Evolutionary conservation across 1,140 invertebrate genomes (phyloP), one percentile per base, ranked within the genome.

Genomic region (Paraescarpia echinospica): DNA sequence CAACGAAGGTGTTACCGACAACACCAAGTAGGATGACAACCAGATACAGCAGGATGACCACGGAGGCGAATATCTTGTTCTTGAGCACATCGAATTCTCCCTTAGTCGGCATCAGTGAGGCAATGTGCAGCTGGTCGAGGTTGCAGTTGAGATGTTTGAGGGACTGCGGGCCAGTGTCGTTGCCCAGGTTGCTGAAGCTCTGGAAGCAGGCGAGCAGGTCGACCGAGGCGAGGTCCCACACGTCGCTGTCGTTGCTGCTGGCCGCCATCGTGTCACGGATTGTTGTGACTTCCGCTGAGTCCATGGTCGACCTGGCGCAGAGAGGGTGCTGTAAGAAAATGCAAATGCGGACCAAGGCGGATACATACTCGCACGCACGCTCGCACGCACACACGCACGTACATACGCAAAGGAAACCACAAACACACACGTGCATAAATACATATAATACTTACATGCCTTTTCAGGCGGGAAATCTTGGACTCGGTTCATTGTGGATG

Each of bases 1-100:
- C 88, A 34, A 93, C 93, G 6, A 93, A 93, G 31, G 91, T 41
- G 93, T 93, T 93, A 33, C 92, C 92, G 77, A 93, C 14, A 4
- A 92, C 88, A 9, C 93, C 93, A 6, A 93, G 34, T 31, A 93
- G 9, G 48, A 93, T 77, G 35, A 93, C 93, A 34, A 91, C 35
- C 12, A 34, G 33, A 88, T 92, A 93, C 12, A 93, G 90, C 33
- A 59, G 90, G 51, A 92, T 59, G 89, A 92, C 35, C 18, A 92
- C 88, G 27, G 91, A n/a, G 41, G 91, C 91, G 89, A 89, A 93
- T 33, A 59, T 33, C 33, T 34, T 34, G 33, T 90, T 35, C 27
- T 59, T 91, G 41, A 93, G 35, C 5, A 93, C 77, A 90, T 90
- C 48, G 90, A 91, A 93, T 35, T 93, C 92, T 1, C n/a, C 89